phyloP scores from a whole-genome alignment of 2,888 invertebrate species.

The Entomobrya multifasciata region DNA sequence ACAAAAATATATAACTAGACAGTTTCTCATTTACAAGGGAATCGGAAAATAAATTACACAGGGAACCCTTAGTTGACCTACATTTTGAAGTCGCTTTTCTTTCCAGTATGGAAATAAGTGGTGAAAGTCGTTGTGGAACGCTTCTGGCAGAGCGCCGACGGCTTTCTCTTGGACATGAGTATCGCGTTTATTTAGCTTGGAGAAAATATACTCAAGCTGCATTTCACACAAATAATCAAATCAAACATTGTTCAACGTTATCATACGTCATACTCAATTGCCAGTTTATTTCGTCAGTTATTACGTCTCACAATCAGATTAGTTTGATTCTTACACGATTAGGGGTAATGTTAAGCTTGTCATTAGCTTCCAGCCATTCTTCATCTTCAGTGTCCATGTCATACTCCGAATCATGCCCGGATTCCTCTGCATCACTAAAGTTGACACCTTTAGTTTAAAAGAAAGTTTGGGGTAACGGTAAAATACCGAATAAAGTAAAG shows the following conservation, averaged over 20 bases:
- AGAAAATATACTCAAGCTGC: slow-evolving; percentile 55
- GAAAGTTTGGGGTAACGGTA: background rate
- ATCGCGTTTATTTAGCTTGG: slow-evolving; percentile 46
- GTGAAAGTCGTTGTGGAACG: slow-evolving; percentile 38
- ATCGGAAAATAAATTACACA: background rate
- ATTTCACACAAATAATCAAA: background rate
- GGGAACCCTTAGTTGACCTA: slow-evolving; percentile 7
- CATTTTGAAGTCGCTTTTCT: slow-evolving; percentile 56
- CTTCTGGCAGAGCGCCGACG: slow-evolving; percentile 21
- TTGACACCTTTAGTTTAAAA: background rate
- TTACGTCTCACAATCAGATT: too few species aligned
- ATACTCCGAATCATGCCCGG: slow-evolving; percentile 37
- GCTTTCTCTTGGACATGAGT: slow-evolving; percentile 54
- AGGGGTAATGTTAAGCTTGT: slow-evolving; percentile 20
- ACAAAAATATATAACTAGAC: background rate
- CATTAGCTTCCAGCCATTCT: slow-evolving; percentile 38
- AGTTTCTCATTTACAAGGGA: background rate
- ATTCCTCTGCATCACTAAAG: background rate
- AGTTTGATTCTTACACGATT: slow-evolving; percentile 50
- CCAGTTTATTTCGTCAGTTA: too few species aligned
- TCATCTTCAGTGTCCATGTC: slow-evolving; percentile 66
- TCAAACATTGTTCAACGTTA: background rate
- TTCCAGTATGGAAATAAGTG: slow-evolving; percentile 62
- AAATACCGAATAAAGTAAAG: background rate
- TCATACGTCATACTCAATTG: background rate